A percentile compares a stretch with the other conserved stretches of the same genome.
phyloP scores from a whole-genome alignment of 2,888 invertebrate genomes.

The Drosophila koepferae region DNA sequence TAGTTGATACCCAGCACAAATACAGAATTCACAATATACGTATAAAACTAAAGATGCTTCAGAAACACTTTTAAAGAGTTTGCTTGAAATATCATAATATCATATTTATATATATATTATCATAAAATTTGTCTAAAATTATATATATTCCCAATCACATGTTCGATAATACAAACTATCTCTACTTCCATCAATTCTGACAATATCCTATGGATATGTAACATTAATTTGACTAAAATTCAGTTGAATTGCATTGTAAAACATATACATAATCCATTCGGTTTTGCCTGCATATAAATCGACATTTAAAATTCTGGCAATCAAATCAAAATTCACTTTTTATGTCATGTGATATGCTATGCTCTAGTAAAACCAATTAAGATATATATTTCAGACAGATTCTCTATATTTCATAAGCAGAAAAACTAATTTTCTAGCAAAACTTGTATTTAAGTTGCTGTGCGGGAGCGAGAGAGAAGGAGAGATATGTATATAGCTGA shows the following conservation, averaged over 20 bases:
- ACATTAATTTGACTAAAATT: neutral
- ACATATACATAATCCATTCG: neutral
- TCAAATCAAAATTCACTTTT: neutral
- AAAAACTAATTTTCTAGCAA: neutral
- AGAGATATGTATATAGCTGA: too few relatives aligned
- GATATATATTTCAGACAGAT: neutral
- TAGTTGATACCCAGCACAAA: neutral
- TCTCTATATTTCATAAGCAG: neutral
- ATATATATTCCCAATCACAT: too few relatives aligned
- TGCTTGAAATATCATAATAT: neutral
- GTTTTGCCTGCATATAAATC: neutral
- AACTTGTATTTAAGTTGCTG: too few relatives aligned
- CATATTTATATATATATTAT: too few relatives aligned
- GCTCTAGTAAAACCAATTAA: neutral
- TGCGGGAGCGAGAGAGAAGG: too few relatives aligned
- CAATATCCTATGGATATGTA: neutral
- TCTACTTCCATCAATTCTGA: neutral
- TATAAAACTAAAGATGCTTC: too few relatives aligned
- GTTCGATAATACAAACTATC: neutral
- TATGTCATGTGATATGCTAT: neutral
- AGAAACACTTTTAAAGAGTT: neutral
- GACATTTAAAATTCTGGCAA: conserved; percentile 1
- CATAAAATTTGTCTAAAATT: too few relatives aligned
- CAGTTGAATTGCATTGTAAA: neutral
- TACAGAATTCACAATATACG: neutral